These are phyloP conservation scores for Ondatra zibethicus DNA, from an alignment of 2,113 vertebrate species.

Conservation along the genomic window DNA sequence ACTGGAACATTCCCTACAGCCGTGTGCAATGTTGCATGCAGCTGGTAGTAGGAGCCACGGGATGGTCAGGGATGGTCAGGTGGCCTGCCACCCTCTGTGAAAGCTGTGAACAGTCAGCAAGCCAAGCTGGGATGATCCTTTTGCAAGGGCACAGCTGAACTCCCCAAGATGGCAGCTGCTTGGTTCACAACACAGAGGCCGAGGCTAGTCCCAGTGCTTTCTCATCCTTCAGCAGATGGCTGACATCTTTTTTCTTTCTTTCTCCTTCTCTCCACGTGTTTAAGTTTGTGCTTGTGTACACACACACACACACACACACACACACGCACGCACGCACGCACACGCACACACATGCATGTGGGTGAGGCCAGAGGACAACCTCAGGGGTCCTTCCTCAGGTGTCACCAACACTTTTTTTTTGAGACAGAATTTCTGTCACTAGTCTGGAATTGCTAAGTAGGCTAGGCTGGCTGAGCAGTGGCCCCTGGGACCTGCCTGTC, in stretches of 20 bases:
- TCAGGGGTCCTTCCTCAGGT: background rate
- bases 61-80: background rate
- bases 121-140: background rate
- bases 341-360: background rate
- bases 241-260: background rate
- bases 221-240: too few species aligned
- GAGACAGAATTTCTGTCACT: background rate
- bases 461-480: background rate
- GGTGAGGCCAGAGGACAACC: background rate
- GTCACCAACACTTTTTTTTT: background rate
- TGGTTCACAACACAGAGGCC: background rate
- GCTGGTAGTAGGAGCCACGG: background rate
- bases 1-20: background rate
- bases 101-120: background rate
- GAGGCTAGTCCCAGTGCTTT: background rate
- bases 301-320: too few species aligned
- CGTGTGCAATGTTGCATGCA: fast-evolving
- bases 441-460: background rate
- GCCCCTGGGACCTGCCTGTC: too few species aligned
- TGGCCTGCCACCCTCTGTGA: background rate
- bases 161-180: background rate
- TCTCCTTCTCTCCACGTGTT: background rate
- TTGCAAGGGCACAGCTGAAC: background rate
- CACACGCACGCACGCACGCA: too few species aligned
- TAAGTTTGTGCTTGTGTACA: background rate